phyloP scores from a whole-genome alignment of 2,797 vertebrate genomes.

The Octomys mimax region DNA sequence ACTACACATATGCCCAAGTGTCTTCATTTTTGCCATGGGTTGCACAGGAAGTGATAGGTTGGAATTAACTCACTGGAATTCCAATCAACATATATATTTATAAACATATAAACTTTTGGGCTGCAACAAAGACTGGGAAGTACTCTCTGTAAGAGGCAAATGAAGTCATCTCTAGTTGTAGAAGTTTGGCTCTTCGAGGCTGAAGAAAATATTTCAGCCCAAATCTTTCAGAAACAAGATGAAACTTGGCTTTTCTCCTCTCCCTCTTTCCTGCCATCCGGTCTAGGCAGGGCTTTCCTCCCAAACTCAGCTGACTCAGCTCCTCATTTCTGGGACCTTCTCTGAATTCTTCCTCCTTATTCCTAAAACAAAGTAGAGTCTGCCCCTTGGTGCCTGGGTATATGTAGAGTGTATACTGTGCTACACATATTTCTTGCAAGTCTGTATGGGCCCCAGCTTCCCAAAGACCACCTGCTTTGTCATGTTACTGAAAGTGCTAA shows the following conservation, averaged over 20 bases:
- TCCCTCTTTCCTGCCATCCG: not conserved
- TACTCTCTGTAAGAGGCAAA: not conserved
- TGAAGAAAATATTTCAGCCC: not conserved
- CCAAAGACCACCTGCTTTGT: not conserved
- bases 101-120: too few species aligned
- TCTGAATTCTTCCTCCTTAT: not conserved
- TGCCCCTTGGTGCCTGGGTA: not conserved
- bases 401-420: not conserved
- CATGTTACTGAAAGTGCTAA: not conserved
- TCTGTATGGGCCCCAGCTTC: not conserved
- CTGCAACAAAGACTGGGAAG: too few species aligned
- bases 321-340: not conserved
- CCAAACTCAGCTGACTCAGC: not conserved
- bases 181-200: not conserved
- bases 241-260: not conserved
- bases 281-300: not conserved
- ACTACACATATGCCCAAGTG: too few species aligned
- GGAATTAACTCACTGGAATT: too few species aligned
- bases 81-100: too few species aligned
- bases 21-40: too few species aligned
- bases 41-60: too few species aligned
- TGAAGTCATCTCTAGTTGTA: not conserved
- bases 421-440: not conserved
- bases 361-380: constrained; percentile 67
- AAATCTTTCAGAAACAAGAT: not conserved